phyloP scores from a whole-genome alignment of 2,113 vertebrate genomes.

The Ia io region DNA sequence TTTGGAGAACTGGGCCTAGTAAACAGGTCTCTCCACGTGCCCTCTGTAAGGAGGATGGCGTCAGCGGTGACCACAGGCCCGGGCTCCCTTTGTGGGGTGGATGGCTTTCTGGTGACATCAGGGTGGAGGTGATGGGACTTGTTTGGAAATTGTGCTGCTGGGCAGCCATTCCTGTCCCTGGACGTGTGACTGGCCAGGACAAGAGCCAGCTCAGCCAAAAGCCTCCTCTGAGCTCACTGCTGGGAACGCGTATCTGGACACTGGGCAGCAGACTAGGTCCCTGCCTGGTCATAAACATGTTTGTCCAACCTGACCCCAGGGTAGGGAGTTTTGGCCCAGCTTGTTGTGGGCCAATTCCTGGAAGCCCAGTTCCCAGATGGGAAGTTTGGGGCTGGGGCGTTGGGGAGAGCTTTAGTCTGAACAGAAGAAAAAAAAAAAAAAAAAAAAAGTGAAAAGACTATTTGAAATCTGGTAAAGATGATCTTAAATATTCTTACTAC shows the following conservation, averaged over 20 bases:
- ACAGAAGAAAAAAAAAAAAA: no score
- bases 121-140: background rate
- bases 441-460: no score
- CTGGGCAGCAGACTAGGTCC: no score
- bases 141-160: background rate
- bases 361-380: background rate
- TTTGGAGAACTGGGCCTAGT: background rate
- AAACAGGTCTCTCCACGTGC: rapidly evolving
- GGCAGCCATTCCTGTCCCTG: background rate
- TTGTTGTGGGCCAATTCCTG: background rate
- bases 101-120: background rate
- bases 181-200: background rate
- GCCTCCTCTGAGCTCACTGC: background rate
- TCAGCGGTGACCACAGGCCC: background rate
- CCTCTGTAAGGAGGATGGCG: background rate
- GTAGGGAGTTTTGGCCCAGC: rapidly evolving
- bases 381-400: rapidly evolving
- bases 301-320: background rate
- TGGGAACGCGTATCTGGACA: background rate
- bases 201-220: background rate
- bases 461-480: background rate
- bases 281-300: background rate
- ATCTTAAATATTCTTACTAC: background rate
- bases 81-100: background rate
- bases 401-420: background rate